Percentiles rank a stretch among this genome's conserved stretches.
These are phyloP conservation scores for Ceyx erithaca DNA, from an alignment of 2,797 vertebrate species.

Conservation along the genomic window DNA sequence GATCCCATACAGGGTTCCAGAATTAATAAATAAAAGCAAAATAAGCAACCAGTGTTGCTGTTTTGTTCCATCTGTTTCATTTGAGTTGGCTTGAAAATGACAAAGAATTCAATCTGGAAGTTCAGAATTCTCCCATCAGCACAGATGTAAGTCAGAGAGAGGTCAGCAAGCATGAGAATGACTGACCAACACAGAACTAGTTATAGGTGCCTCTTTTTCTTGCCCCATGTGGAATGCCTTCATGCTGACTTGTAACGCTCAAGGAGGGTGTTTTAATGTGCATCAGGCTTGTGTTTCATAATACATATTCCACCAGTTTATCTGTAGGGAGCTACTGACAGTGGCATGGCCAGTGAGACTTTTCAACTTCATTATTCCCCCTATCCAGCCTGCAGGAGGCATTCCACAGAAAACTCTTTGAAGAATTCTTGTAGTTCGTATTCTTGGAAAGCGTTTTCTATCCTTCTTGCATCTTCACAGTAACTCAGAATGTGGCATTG, in stretches of 20 bases:
- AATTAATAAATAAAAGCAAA: background rate
- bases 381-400: background rate
- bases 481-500: background rate
- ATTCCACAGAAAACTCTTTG: background rate
- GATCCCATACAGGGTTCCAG: background rate
- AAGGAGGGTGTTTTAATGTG: background rate
- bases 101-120: constrained; percentile 19
- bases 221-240: background rate
- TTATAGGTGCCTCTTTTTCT: background rate
- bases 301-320: background rate
- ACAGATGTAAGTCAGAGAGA: background rate
- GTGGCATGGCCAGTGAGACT: background rate
- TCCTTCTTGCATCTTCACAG: background rate
- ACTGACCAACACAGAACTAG: background rate
- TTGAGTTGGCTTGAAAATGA: background rate
- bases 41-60: background rate
- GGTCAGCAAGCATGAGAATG: background rate
- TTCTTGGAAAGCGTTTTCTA: constrained; percentile 17
- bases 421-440: background rate
- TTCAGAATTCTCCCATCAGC: background rate
- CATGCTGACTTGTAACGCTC: background rate
- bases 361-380: background rate
- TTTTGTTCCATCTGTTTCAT: background rate
- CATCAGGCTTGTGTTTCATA: background rate
- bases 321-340: background rate